Base-by-base conservation (phyloP, 2,113 vertebrate species). In the Irena cyanogastra region DNA sequence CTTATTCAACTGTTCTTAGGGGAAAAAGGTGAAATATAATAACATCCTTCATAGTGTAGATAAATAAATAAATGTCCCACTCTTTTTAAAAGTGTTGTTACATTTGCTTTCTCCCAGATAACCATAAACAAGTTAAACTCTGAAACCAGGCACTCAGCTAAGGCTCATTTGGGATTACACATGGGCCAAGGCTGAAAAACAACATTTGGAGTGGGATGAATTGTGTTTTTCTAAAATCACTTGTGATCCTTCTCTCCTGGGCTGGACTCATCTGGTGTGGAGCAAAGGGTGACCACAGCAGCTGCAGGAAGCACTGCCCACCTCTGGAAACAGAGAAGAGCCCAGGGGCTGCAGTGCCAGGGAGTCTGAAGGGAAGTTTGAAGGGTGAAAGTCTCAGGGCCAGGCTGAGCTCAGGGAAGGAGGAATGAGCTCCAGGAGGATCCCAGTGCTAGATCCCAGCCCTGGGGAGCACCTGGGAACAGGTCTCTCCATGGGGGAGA, bases 151-250 rank as follows among this genome's bases (percentile, higher is more conserved):
- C 91, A 68, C 4, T 7, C 27, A 27, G 26, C 27, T 41, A 4
- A 39, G 6, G 66, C 83, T 95, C 74, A 22, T 49, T 18, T 79
- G 83, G 88, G 74, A 94, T 71, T 28, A 44, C 64, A 78, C 7
- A 31, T 3, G 54, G 78, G 75, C 86, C 83, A 81, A 78, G 56
- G 26, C 69, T 94, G 84, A 93, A 94, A 94, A 95, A 93, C 83
- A 96, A 79, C 84, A 23, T 16, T 90, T 94, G 82, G 84, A 35
- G 63, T 16, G 59, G 12, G 82, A 86, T 50, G 75, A 93, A 79
- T 42, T 84, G 50, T 61, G 16, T 33, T 83, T 68, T 71, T 31
- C 50, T 57, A 75, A 85, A 63, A 70, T 87, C 65, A n/a, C 84
- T 79, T 33, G 66, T 39, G 57, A 91, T 45, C 66, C 64, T 66